Evolutionary conservation across 2,888 invertebrate genomes (phyloP), one percentile per base, ranked within the genome.

Genomic region (Entomobrya multifasciata): DNA sequence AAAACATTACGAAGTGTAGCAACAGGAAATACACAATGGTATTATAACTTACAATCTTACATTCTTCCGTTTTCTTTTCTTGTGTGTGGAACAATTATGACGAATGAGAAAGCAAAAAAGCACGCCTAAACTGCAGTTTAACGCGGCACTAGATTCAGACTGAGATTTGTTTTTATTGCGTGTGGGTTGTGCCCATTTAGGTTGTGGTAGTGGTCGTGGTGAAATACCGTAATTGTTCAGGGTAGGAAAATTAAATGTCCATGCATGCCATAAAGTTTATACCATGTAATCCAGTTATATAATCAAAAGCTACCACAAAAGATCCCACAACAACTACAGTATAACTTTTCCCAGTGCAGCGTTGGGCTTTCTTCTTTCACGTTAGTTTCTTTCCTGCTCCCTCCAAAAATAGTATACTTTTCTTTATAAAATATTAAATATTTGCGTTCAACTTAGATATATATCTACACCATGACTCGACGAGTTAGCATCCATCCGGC

Each of bases 151-250:
- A 49, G 36, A 76, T 49, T 57, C 60, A 22, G 25, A 77, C 57
- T 52, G 57, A 80, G 80, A 80, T 82, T 72, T 74, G 60, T 25
- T 82, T 65, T 80, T 72, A 82, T 82, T 74, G 81, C 60, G 60
- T 62, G 70, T 62, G 81, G 74, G 82, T 47, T 62, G 74, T 49
- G 20, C 74, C 49, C 22, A 77, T 60, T 57, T 22, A 20, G 30
- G 25, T 22, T 41, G 4, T 30, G 49, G 20, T 25, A 20, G 36
- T 36, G 25, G 55, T 30, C 3, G 30, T 22, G 44, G 49, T 55
- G 67, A 80, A 67, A 55, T 52, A 52, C 36, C n/a, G 80, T 80
- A 80, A 80, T 80, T 80, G 67, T 80, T 80, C 52, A 70, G 47
- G 41, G 41, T 52, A 80, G 25, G 72, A 27, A 55, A 82, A 72